Evolutionary conservation across 2,797 vertebrate genomes (phyloP), one percentile per base, ranked within the genome.

Genomic region (Sebastes umbrosus): DNA sequence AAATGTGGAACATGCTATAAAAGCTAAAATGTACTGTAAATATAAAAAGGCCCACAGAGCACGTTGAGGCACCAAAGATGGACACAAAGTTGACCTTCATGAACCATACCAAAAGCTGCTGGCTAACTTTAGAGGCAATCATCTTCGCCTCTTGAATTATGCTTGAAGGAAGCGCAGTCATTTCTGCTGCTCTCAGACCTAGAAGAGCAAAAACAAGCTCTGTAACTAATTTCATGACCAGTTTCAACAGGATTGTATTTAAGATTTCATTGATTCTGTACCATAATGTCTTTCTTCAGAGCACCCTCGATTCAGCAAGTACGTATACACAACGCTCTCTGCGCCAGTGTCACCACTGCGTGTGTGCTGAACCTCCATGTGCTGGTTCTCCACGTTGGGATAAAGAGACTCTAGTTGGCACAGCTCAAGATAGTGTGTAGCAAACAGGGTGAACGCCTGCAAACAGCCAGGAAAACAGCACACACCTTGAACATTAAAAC

Each of bases 361-460:
- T 27, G 95, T 93, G 85, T 98, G 98, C 46, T 97, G 96, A 80
- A 99, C 97, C 94, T 97, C 96, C 96, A 99, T 98, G 93, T 99
- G 96, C 89, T 97, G 96, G 87, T 99, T 99, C 94, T 98, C 97
- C 85, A 97, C 97, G 2, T 98, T 99, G 60, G 97, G 98, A 93
- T 99, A 99, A 25, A 98, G 92, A 81, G 93, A 91, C 64, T 97
- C 96, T 29, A 99, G 93, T 50, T 97, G 97, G 91, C 98, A 99
- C 13, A 99, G 93, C 86, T 99, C 98, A 89, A 99, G 95, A 84
- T 97, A 99, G 94, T 99, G 99, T 1, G 98, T 99, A 74, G 97
- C 97, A 93, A 99, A 99, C 78, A 99, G 86, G 27, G 97, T 99
- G 95, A 99, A 99, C 3, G 97, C 97, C 99, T 99, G 80, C 64